Percentiles rank a stretch among this genome's conserved stretches.
These are phyloP conservation scores for Enteromius trimaculatus DNA, from an alignment of 2,797 vertebrate genomes.

Conservation along the genomic window DNA sequence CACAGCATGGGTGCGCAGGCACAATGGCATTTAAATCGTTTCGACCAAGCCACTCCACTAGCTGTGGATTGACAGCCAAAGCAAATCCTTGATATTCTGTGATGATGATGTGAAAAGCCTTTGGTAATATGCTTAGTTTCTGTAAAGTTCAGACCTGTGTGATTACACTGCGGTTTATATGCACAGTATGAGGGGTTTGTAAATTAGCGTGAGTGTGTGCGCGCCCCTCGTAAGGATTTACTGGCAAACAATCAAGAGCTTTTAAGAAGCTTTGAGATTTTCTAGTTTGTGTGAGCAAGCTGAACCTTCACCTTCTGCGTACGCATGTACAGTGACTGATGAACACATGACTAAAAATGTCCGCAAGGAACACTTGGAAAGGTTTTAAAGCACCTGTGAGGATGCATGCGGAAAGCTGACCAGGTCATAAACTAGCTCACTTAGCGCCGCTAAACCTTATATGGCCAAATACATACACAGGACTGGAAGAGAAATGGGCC, in stretches of 20 bases:
- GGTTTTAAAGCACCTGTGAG: slow-evolving; percentile 39
- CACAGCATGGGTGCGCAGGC: slow-evolving; percentile 27
- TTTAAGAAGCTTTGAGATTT: slow-evolving; percentile 48
- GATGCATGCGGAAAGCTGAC: slow-evolving; percentile 39
- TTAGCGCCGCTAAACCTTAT: slow-evolving; percentile 28
- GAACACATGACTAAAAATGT: slow-evolving; percentile 28
- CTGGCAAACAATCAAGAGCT: slow-evolving; percentile 22
- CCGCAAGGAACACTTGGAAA: slow-evolving; percentile 40
- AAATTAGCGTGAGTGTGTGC: not conserved
- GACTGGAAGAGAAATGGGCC: slow-evolving; percentile 5
- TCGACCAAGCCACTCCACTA: slow-evolving; percentile 25
- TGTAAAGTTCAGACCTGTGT: slow-evolving; percentile 22
- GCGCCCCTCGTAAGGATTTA: slow-evolving; percentile 25
- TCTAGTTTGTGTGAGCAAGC: slow-evolving; percentile 17
- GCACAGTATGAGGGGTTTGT: slow-evolving; percentile 20
- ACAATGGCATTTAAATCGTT: slow-evolving; percentile 31
- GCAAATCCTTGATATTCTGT: slow-evolving; percentile 36
- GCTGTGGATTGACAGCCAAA: slow-evolving; percentile 7
- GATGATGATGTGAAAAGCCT: slow-evolving; percentile 39
- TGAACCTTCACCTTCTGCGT: slow-evolving; percentile 2
- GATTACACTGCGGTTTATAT: slow-evolving; percentile 20
- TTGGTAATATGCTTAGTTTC: slow-evolving; percentile 22
- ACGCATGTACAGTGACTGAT: slow-evolving; percentile 32
- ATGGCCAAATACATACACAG: slow-evolving; percentile 28
- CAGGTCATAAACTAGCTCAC: slow-evolving; percentile 40